A percentile compares a stretch with the other conserved stretches of the same genome.
Evolutionary conservation across 92 coral and sea anemone species (phyloP).

Genomic region (Palythoa heliodiscus): DNA sequence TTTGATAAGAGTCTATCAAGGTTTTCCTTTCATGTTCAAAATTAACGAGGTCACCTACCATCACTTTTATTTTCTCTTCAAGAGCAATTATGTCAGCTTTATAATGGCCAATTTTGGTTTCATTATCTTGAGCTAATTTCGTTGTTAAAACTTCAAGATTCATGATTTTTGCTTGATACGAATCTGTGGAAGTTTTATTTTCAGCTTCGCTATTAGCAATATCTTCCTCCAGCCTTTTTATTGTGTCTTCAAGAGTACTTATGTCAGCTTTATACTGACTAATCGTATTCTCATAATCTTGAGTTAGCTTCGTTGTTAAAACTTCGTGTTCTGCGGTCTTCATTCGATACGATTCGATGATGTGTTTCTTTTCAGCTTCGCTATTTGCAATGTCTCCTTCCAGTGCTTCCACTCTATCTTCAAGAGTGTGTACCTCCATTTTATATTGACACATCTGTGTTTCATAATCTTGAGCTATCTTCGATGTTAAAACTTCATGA

Average conservation of each 20-base stretch:
- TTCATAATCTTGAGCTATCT: neutral
- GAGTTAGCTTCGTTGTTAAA: neutral
- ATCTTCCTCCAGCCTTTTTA: neutral
- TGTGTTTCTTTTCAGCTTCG: neutral
- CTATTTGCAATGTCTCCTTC: neutral
- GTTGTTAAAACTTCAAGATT: conserved; percentile 5
- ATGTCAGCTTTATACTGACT: neutral
- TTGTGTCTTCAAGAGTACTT: neutral
- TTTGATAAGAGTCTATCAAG: neutral
- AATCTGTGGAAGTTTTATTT: neutral
- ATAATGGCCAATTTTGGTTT: conserved; percentile 4
- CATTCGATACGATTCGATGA: neutral
- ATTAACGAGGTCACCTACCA: neutral
- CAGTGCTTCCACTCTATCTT: neutral
- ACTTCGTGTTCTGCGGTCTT: conserved; percentile 7
- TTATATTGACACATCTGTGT: neutral
- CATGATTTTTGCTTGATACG: neutral
- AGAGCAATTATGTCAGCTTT: neutral
- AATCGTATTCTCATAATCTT: neutral
- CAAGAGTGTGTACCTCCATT: neutral
- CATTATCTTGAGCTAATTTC: neutral
- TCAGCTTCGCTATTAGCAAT: neutral
- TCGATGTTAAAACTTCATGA: neutral
- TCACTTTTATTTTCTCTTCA: neutral
- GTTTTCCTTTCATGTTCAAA: neutral